Percentiles rank a stretch among this genome's conserved stretches.
Conservation (phyloP, 2,113 vertebrate genomes). For the Pithys albifrons region DNA sequence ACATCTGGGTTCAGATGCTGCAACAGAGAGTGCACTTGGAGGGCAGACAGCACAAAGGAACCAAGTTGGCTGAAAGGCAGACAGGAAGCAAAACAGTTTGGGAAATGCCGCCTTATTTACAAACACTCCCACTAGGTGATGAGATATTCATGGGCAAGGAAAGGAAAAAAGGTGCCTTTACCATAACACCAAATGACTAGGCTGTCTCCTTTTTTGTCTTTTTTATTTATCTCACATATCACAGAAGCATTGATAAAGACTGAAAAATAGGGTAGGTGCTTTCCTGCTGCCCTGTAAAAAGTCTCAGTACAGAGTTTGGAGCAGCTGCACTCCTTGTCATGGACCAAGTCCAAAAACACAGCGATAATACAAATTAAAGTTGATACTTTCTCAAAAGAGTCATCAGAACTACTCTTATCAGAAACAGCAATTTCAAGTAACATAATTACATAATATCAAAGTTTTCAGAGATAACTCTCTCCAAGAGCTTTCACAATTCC, state of each 20-base stretch:
- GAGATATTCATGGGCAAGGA: slow-evolving; percentile 2
- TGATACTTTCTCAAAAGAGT: not conserved
- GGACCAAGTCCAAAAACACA: slow-evolving; percentile 39
- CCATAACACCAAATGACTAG: not conserved
- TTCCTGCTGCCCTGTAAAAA: not conserved
- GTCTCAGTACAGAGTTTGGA: not conserved
- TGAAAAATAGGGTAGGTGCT: not conserved
- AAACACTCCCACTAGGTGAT: slow-evolving; percentile 25
- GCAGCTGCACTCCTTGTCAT: not conserved
- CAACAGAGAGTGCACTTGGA: not conserved
- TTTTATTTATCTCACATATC: not conserved
- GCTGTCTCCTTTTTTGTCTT: not conserved
- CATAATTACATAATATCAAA: not conserved
- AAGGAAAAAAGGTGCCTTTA: slow-evolving; percentile 16
- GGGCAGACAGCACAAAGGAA: slow-evolving; percentile 17
- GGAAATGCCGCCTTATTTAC: slow-evolving; percentile 50
- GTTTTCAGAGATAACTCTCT: not conserved
- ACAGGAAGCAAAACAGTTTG: slow-evolving; percentile 49
- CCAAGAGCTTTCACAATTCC: not conserved
- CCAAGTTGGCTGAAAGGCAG: slow-evolving; percentile 21
- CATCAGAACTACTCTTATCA: slow-evolving; percentile 1
- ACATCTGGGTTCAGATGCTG: not conserved
- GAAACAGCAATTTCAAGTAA: not conserved
- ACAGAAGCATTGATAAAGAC: not conserved
- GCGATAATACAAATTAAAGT: slow-evolving; percentile 21